phyloP scores from a whole-genome alignment of 92 coral and sea anemone genomes.

The Epizoanthus illoricatus region DNA sequence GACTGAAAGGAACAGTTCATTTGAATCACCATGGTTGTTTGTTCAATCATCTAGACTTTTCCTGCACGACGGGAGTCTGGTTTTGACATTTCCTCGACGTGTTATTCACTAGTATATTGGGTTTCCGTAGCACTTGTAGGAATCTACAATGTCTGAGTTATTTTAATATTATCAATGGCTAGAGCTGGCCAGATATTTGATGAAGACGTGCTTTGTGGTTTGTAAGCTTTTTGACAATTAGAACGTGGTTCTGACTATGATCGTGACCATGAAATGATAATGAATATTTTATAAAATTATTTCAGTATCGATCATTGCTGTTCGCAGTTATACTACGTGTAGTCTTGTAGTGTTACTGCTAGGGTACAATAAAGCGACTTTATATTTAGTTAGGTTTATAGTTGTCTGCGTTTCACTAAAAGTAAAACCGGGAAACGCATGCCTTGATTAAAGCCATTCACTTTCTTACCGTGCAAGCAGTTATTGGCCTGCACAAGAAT shows the following conservation, averaged over 20 bases:
- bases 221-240: background rate
- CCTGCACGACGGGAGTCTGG: constrained; percentile 25
- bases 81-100: constrained; percentile 32
- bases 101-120: constrained; percentile 31
- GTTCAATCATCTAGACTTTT: constrained; percentile 36
- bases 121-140: constrained; percentile 22
- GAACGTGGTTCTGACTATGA: background rate
- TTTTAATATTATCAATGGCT: background rate
- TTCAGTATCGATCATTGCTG: too few species aligned
- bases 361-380: too few species aligned
- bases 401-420: background rate
- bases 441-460: background rate
- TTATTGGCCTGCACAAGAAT: background rate
- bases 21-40: constrained; percentile 26
- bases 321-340: too few species aligned
- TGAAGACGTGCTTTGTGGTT: background rate
- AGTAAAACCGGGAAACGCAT: constrained; percentile 7
- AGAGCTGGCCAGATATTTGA: background rate
- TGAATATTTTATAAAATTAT: too few species aligned
- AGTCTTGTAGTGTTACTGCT: too few species aligned
- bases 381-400: too few species aligned
- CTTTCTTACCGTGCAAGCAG: background rate
- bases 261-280: too few species aligned
- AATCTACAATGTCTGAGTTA: constrained; percentile 7
- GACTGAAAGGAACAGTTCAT: constrained; percentile 6